Percentiles rank a stretch among this genome's conserved stretches.
These are phyloP conservation scores for Abrostola tripartita DNA, from an alignment of 2,888 invertebrate genomes.

Conservation along the genomic window DNA sequence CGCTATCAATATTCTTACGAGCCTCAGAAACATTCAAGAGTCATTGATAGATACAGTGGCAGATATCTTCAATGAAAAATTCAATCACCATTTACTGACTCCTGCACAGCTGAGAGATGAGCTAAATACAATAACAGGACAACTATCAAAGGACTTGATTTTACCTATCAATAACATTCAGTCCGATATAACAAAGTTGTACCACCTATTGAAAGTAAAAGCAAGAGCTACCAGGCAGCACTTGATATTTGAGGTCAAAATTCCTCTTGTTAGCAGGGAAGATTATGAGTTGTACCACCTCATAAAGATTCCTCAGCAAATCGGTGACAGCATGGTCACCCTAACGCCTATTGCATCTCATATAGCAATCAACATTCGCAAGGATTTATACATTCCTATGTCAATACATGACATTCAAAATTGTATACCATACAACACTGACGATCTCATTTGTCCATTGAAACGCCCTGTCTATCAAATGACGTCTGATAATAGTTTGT, in stretches of 20 bases:
- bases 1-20: not conserved
- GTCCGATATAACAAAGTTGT: not conserved
- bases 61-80: slow-evolving; percentile 3
- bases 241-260: not conserved
- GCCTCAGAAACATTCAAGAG: not conserved
- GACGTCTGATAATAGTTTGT: too few species aligned
- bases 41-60: slow-evolving; percentile 1
- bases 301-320: not conserved
- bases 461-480: too few species aligned
- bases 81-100: slow-evolving; percentile 4
- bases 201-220: slow-evolving; percentile 3
- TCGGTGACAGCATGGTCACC: not conserved
- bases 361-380: not conserved
- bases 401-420: not conserved
- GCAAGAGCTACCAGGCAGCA: not conserved
- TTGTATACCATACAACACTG: not conserved
- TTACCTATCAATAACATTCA: slow-evolving; percentile 6
- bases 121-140: slow-evolving; percentile 6
- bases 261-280: slow-evolving; percentile 2
- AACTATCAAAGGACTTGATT: slow-evolving; percentile 2
- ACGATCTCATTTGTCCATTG: too few species aligned
- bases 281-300: slow-evolving; percentile 2
- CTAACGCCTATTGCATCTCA: slow-evolving; percentile 4
- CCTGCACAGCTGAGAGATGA: slow-evolving; percentile 6
- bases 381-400: not conserved